Conservation (phyloP, 2,797 vertebrate species). For the Silurus aristotelis region DNA sequence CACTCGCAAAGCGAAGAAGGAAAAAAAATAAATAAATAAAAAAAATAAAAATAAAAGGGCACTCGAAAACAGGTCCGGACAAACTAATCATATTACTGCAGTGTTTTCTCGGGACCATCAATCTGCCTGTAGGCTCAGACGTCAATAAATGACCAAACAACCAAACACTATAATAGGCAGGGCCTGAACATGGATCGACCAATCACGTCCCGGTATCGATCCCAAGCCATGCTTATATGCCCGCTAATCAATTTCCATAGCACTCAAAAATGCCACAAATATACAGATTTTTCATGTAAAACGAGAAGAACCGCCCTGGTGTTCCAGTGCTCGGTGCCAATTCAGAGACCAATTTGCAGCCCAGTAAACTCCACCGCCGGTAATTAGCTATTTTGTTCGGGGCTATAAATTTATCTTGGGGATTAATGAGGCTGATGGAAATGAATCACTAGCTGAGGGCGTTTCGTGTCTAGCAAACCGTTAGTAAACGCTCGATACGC, state of each 20-base stretch:
- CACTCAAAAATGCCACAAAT: no score
- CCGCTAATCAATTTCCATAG: neutral
- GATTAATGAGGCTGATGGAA: slow-evolving; percentile 76
- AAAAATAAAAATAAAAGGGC: neutral
- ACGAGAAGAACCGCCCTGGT: slow-evolving; percentile 13
- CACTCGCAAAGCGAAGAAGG: neutral
- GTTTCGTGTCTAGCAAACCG: slow-evolving; percentile 44
- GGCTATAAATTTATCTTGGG: slow-evolving; percentile 72
- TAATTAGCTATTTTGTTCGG: slow-evolving; percentile 76
- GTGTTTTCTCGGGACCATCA: neutral
- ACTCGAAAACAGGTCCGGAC: neutral
- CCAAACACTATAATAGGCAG: neutral
- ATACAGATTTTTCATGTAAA: no score
- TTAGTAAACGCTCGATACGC: slow-evolving; percentile 25
- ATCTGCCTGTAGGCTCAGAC: neutral
- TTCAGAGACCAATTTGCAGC: slow-evolving; percentile 74
- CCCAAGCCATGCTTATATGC: neutral
- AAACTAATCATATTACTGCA: slow-evolving; percentile 4
- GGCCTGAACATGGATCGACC: neutral
- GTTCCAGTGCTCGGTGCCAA: slow-evolving; percentile 50
- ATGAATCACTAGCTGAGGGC: slow-evolving; percentile 63
- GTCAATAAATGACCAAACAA: slow-evolving; percentile 6
- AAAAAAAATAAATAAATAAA: neutral
- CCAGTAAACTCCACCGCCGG: slow-evolving; percentile 67
- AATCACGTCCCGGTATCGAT: neutral